Conservation (phyloP, 2,888 invertebrate genomes). For the Agonopterix heracliana region DNA sequence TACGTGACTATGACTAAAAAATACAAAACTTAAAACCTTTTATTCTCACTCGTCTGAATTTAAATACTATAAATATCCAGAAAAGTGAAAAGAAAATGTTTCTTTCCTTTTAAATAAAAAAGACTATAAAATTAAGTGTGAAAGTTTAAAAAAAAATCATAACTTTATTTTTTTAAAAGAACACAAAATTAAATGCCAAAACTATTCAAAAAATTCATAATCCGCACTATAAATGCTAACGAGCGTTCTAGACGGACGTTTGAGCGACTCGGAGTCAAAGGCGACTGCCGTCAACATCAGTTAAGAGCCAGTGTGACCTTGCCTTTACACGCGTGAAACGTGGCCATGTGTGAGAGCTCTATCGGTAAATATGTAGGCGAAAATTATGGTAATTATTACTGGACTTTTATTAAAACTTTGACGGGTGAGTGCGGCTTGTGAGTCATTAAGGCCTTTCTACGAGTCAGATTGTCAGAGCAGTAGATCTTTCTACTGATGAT, state of each 20-base stretch:
- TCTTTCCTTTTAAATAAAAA: too few species aligned
- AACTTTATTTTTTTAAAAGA: too few species aligned
- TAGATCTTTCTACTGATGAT: too few species aligned
- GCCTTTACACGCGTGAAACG: conserved; percentile 30
- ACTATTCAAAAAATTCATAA: conserved; percentile 4
- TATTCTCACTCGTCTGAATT: too few species aligned
- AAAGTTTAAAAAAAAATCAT: conserved; percentile 1
- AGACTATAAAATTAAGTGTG: neutral
- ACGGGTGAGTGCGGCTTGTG: too few species aligned
- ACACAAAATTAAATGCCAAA: neutral
- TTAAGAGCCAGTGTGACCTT: conserved; percentile 58
- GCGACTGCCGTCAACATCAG: conserved; percentile 64
- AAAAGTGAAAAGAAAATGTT: too few species aligned
- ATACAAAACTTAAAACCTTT: too few species aligned
- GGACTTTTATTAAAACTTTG: too few species aligned
- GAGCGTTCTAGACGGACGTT: conserved; percentile 44
- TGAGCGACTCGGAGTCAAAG: conserved; percentile 68
- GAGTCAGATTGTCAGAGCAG: too few species aligned
- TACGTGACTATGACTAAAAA: too few species aligned
- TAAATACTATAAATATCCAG: too few species aligned
- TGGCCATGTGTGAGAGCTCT: conserved; percentile 26
- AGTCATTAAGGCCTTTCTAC: too few species aligned
- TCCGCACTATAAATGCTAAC: conserved; percentile 43
- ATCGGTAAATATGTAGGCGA: conserved; percentile 6
- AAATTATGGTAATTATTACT: neutral